Base-by-base conservation (phyloP, 2,888 invertebrate genomes). In the Tillus elongatus region DNA sequence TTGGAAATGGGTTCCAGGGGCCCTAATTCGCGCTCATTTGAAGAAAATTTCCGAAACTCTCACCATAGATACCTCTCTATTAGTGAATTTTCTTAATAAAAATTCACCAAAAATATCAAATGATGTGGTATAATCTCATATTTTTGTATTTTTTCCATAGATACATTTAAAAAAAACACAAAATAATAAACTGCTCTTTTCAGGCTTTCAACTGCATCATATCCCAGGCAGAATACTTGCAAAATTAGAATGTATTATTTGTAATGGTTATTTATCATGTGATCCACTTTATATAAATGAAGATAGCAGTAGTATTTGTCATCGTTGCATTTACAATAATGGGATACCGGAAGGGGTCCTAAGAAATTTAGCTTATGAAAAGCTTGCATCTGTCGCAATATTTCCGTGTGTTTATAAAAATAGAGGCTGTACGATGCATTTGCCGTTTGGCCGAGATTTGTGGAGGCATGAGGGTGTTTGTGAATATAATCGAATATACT, bases 281-380 rank as follows among this genome's bases (percentile, higher is more conserved):
- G 24, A 19, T n/a, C 24, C 24, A 19, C 6, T 19, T n/a, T 19
- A 19, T n/a, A n/a, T 19, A 6, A 19, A 6, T n/a, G n/a, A 8
- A 6, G 24, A 19, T n/a, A n/a, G n/a, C 24, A 19, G n/a, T n/a
- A n/a, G n/a, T 8, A 19, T 19, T 8, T 19, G 24, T 19, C 24
- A 19, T n/a, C 24, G 24, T n/a, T 19, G 24, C 24, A 19, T 19
- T 19, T n/a, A 19, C 24, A 19, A 19, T n/a, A 19, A 19, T n/a
- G 24, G 24, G 6, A 19, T 19, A 8, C 24, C 24, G 6, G n/a
- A 19, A 6, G 6, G 6, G 6, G 6, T 6, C 24, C 24, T 19
- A 19, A 19, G 24, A n/a, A n/a, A 19, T 8, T 6, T 19, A 8
- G 6, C 24, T 6, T 19, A 19, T 19, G 24, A 19, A 19, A 19